Evolutionary conservation across 2,888 invertebrate species (phyloP), one percentile per base, ranked within the genome.

Genomic region (Pammene fasciana): DNA sequence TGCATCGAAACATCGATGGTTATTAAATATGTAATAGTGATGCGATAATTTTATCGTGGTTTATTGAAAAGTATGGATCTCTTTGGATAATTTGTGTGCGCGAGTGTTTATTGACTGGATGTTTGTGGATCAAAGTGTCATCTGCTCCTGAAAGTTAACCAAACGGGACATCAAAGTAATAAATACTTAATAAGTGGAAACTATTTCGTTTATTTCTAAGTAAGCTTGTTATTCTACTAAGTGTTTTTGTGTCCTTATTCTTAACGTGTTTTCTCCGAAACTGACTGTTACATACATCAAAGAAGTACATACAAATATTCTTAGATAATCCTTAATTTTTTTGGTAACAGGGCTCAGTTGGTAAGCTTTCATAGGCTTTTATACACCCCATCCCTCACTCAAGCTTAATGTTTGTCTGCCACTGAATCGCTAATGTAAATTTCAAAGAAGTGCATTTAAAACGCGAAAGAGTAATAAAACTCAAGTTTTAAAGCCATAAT

Each of bases 1-100:
- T 50, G 54, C 76, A 76, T 72, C 74, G 73, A 72, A 73, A 78
- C 79, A 80, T 80, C 79, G 84, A 80, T 82, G 64, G 67, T 68
- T 71, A 43, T 46, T 54, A 45, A 38, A 16, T 54, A 64, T 64
- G 52, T 43, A 26, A 14, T 62, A 55, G 41, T 55, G 64, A 55
- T 46, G 65, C 48, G 65, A 65, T 45, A 55, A 46, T 46, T 65
- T 55, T 41, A 43, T 54, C 45, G 38, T 55, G 45, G 34, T 54
- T 48, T 4, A 48, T 60, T 48, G 7, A 61, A 10, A 26, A 26
- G 26, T 4, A 14, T 61, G 41, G 9, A 41, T 50, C 13, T 62
- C 18, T 41, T 41, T 62, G 48, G 48, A 38, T 50, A n/a, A n/a
- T 36, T 50, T 52, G n/a, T 52, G n/a, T 18, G 34, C 18, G 48